A percentile compares a stretch with the other conserved stretches of the same genome.
These are phyloP conservation scores for Cylas formicarius DNA, from an alignment of 1,140 invertebrate genomes.

Conservation along the genomic window DNA sequence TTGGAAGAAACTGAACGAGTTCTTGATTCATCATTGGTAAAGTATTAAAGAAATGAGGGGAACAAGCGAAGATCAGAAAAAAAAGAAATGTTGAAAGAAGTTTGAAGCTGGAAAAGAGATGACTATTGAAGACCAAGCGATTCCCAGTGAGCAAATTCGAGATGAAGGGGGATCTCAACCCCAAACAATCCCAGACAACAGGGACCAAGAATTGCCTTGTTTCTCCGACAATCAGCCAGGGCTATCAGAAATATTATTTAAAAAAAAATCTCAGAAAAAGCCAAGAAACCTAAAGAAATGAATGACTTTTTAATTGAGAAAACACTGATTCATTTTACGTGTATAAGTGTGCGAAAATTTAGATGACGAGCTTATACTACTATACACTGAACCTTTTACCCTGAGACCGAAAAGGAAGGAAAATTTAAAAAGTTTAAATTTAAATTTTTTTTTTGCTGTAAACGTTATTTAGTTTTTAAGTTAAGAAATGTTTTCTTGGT, in stretches of 20 bases:
- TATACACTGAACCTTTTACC: too few relatives aligned
- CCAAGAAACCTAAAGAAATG: too few relatives aligned
- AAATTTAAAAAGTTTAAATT: too few relatives aligned
- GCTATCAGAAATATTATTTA: neutral
- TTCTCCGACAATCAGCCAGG: too few relatives aligned
- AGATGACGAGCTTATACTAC: too few relatives aligned
- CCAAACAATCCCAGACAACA: constrained; percentile 4
- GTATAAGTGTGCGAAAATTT: too few relatives aligned
- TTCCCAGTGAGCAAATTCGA: constrained; percentile 3
- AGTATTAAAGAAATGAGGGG: constrained; percentile 10
- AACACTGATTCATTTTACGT: too few relatives aligned
- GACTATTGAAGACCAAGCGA: constrained; percentile 5
- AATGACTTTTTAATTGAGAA: too few relatives aligned
- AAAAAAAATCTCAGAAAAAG: constrained; percentile 3
- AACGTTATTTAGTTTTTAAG: too few relatives aligned
- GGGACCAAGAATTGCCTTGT: constrained; percentile 10
- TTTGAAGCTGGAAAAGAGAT: constrained; percentile 14
- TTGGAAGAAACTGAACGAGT: constrained; percentile 10
- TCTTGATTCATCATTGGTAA: constrained; percentile 10
- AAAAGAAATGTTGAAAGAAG: constrained; percentile 9
- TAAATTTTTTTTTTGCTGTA: too few relatives aligned
- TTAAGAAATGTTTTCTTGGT: too few relatives aligned
- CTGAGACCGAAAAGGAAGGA: too few relatives aligned
- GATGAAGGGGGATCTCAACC: constrained; percentile 5
- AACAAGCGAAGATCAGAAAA: constrained; percentile 8